These are phyloP conservation scores for Poecile montanus DNA, from an alignment of 2,797 vertebrate genomes.

Conservation along the genomic window DNA sequence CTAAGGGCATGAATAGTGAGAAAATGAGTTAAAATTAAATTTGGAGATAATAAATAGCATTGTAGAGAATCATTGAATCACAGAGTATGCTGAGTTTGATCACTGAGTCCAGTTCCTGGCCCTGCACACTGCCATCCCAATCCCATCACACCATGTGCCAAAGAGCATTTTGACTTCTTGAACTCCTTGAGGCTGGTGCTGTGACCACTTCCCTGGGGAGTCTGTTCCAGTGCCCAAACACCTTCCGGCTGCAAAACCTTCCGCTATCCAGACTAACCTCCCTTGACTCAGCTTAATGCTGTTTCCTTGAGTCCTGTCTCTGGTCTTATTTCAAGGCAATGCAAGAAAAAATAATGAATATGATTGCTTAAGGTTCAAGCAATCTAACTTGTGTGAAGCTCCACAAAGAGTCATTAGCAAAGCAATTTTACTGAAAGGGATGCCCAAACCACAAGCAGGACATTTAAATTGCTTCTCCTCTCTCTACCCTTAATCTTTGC, in stretches of 20 bases:
- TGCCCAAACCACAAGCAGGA: not conserved
- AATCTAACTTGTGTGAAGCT: not conserved
- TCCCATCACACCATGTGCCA: fast-evolving
- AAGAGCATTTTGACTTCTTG: not conserved
- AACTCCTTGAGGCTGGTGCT: not conserved
- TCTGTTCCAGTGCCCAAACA: not conserved
- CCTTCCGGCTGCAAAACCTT: not conserved
- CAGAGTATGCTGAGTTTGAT: not conserved
- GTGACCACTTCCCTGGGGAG: not conserved
- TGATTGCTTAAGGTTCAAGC: not conserved
- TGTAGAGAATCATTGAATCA: not conserved
- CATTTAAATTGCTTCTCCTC: not conserved
- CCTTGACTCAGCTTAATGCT: not conserved
- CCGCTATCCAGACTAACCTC: not conserved
- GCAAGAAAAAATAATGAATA: not conserved
- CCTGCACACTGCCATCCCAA: not conserved
- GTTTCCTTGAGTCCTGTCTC: not conserved
- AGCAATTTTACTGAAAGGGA: not conserved
- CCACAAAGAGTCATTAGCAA: not conserved
- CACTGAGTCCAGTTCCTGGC: not conserved
- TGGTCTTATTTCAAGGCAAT: not conserved
- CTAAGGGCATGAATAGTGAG: not conserved
- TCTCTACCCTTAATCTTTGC: not conserved
- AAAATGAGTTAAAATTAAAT: not conserved
- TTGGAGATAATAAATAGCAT: not conserved